These are phyloP conservation scores for Avahi laniger DNA, from an alignment of 2,797 vertebrate species.

Conservation along the genomic window DNA sequence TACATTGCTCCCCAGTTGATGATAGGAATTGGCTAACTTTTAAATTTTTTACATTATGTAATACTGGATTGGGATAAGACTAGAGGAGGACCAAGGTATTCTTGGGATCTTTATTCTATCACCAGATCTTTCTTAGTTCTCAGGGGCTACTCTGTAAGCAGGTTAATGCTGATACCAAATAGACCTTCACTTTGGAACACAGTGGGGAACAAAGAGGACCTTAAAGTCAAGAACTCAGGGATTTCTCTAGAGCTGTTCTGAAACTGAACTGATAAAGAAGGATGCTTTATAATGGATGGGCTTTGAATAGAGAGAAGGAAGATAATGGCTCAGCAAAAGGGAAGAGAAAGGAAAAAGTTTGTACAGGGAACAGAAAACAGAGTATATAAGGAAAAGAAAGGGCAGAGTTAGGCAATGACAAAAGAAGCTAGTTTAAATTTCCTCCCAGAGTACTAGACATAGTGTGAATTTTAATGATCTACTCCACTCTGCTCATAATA, in stretches of 20 bases:
- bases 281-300: not conserved
- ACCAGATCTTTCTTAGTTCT: not conserved
- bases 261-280: not conserved
- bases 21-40: not conserved
- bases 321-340: not conserved
- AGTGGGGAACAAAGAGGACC: not conserved
- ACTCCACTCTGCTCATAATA: not conserved
- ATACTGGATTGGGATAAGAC: not conserved
- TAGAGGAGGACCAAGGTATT: not conserved
- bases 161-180: not conserved
- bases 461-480: not conserved
- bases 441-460: not conserved
- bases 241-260: not conserved
- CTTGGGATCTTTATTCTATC: not conserved
- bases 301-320: not conserved
- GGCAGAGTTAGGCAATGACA: not conserved
- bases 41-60: not conserved
- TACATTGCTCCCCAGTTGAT: not conserved
- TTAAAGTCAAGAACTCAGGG: not conserved
- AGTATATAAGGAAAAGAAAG: not conserved
- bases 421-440: not conserved
- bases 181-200: not conserved
- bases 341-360: not conserved
- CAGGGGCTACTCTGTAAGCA: not conserved
- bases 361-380: not conserved